Evolutionary conservation across 2,113 vertebrate genomes (phyloP).

Genomic region (Ochotona curzoniae): DNA sequence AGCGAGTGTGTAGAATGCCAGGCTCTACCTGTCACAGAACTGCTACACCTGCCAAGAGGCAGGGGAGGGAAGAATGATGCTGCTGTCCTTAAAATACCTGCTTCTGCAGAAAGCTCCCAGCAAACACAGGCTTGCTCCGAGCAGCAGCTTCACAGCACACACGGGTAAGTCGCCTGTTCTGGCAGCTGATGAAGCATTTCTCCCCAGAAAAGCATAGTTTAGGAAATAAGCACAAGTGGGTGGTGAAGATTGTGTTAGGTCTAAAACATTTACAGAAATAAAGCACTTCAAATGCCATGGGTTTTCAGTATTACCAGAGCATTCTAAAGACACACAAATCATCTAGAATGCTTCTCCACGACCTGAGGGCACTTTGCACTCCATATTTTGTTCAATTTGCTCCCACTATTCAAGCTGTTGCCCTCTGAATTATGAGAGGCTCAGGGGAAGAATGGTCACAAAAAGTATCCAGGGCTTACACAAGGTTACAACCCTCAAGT

Average conservation of each 20-base stretch:
- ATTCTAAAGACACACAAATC: not conserved
- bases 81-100: not conserved
- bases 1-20: not conserved
- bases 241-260: not conserved
- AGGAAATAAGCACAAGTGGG: not conserved
- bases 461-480: not conserved
- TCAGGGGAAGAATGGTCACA: not conserved
- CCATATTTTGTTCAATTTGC: not conserved
- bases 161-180: not conserved
- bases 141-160: not conserved
- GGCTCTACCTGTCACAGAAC: not conserved
- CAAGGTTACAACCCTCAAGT: not conserved
- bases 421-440: not conserved
- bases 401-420: not conserved
- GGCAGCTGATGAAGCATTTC: not conserved
- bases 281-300: not conserved
- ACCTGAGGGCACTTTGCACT: not conserved
- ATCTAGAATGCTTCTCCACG: not conserved
- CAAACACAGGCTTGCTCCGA: too few relatives aligned
- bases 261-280: conserved; percentile 7
- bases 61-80: not conserved
- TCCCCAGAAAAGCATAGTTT: not conserved
- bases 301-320: not conserved
- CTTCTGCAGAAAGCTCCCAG: not conserved
- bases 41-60: not conserved